Evolutionary conservation across 2,797 vertebrate genomes (phyloP), one percentile per base, ranked within the genome.

Genomic region (Pseudochromis fuscus): DNA sequence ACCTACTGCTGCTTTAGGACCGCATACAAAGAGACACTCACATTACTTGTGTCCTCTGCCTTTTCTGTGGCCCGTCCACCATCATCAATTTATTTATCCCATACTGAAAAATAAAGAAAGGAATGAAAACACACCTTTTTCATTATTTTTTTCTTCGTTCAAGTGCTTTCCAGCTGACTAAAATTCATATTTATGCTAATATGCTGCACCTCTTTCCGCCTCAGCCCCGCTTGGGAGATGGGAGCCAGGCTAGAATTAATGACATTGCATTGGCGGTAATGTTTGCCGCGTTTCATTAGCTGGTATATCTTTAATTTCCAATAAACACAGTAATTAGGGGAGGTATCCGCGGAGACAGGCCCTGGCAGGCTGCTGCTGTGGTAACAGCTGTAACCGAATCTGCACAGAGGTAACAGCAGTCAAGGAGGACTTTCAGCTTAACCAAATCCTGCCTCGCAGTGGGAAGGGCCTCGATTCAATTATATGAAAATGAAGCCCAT

Each of bases 291-390:
- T 94, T 94, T 94, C 93, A 94, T 94, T 94, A 94, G 90, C 90
- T 86, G 91, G 93, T 93, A 91, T 94, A 92, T 94, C 94, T 94
- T 94, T 95, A 94, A 95, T 94, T 94, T 94, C 93, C 93, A 93
- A 94, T 94, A 94, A 94, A 94, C 94, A 93, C 92, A 89, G 92
- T 94, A 94, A 94, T 95, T 95, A 95, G 91, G 85, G 77, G 75
- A 88, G 88, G 91, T 93, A 93, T 94, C 93, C 92, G 79, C 82
- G 80, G 92, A 94, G 92, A 95, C 90, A 49, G 86, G 85, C 77
- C 78, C 87, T 87, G 91, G 93, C 89, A 92, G 86, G 81, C 90
- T 90, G 92, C 87, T 86, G 89, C 91, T 80, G 89, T 85, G 89
- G 88, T 88, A 93, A 91, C 92, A 91, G 93, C 90, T 92, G 93